Percentiles rank a stretch among this genome's conserved stretches.
These are phyloP conservation scores for Magallana angulata DNA, from an alignment of 1,140 invertebrate genomes.

Conservation along the genomic window DNA sequence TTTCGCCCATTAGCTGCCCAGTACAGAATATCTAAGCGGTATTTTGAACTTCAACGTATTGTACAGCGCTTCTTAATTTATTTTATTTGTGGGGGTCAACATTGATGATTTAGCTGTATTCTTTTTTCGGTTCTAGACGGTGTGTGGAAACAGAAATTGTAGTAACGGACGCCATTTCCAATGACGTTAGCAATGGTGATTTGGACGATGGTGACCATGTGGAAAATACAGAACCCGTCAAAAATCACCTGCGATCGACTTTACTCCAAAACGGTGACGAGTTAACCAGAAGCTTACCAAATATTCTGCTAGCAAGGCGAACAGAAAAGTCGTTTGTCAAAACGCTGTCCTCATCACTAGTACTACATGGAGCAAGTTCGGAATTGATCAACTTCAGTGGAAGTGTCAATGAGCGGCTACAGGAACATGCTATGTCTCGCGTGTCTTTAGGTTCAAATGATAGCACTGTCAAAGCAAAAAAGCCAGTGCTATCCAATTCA, in stretches of 20 bases:
- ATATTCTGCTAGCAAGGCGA: background rate
- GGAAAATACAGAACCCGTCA: background rate
- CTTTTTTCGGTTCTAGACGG: background rate
- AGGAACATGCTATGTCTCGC: background rate
- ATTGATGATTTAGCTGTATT: background rate
- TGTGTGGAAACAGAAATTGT: background rate
- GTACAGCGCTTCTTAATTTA: background rate
- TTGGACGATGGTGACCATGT: background rate
- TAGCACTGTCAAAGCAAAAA: background rate
- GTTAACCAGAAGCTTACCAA: background rate
- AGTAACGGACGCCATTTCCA: background rate
- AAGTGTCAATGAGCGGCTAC: background rate
- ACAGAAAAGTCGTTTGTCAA: background rate
- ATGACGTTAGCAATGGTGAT: background rate
- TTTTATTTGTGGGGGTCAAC: background rate
- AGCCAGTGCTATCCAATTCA: background rate
- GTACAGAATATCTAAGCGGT: background rate
- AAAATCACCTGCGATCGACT: background rate
- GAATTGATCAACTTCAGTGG: slow-evolving; percentile 25
- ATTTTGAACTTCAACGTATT: background rate
- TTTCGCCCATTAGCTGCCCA: slow-evolving; percentile 41
- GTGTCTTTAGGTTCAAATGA: background rate
- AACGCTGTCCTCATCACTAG: background rate
- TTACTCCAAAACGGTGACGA: background rate
- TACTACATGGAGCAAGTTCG: background rate